Base-by-base conservation (phyloP, 1,140 invertebrate genomes). In the Pseudoatta argentina region DNA sequence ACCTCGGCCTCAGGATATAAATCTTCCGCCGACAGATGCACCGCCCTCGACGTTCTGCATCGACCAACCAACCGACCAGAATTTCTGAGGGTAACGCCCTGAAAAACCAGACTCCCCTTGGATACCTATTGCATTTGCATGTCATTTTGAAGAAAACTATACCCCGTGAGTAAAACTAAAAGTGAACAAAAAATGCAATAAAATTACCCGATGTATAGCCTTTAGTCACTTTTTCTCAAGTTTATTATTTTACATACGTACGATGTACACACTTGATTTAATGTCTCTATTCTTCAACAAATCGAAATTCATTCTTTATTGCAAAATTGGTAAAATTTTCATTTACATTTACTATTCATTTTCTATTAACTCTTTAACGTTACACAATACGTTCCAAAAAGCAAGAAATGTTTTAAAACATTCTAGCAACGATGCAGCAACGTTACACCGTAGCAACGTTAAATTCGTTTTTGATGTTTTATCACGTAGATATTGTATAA, bases 21-120 rank as follows among this genome's bases (percentile, higher is more conserved):
- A 94, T 94, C 93, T 94, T 92, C 75, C 78, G 92, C 89, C 86
- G 93, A 94, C 93, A 92, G 92, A 94, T 92, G 93, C 93, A 90
- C 93, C 93, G 93, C 93, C 93, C 92, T 93, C 92, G 77, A 90
- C 85, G 87, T 86, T 90, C 86, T 86, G 88, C 90, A 87, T 91
- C 92, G 88, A 93, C 93, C 93, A 94, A 94, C 93, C 93, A 93
- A 92, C 89, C 88, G 85, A 92, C 87, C 88, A 91, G 91, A 94
- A 92, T 92, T 91, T 92, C 89, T 75, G 53, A 91, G 91, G 91
- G 93, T 92, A 89, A 94, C 93, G 93, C 93, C 93, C 92, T 94
- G 90, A 87, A 90, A 91, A 91, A 88, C 72, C 88, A 91, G 91
- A 82, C 91, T 91, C 69, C 77, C 82, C 89, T 91, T 78, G 86